These are phyloP conservation scores for Pristionchus fissidentatus DNA, from an alignment of 2,888 invertebrate species.

Conservation along the genomic window DNA sequence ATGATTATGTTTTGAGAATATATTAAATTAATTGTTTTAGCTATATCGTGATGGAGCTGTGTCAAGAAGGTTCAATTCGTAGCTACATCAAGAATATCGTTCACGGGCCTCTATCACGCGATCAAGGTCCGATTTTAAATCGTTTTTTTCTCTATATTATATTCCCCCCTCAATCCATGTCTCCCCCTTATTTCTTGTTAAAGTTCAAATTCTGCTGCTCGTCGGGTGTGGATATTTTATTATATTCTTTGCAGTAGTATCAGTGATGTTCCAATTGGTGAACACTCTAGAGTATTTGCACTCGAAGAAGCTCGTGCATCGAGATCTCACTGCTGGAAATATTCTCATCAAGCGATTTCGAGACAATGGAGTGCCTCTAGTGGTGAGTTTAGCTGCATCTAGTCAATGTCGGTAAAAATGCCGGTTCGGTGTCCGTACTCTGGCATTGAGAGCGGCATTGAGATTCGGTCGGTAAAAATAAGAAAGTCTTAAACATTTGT, in stretches of 20 bases:
- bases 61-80: conserved; percentile 41
- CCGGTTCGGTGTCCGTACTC: too few species aligned
- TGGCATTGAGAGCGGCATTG: too few species aligned
- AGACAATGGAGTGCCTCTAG: not conserved
- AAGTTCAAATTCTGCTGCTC: not conserved
- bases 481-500: too few species aligned
- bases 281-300: conserved; percentile 32
- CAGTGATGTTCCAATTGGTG: conserved; percentile 14
- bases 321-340: conserved; percentile 47
- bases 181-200: not conserved
- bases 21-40: too few species aligned
- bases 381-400: not conserved
- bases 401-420: too few species aligned
- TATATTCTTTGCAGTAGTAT: not conserved
- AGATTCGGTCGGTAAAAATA: too few species aligned
- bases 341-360: conserved; percentile 28
- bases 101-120: not conserved
- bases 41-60: conserved; percentile 45
- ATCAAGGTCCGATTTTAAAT: not conserved
- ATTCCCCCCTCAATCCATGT: too few species aligned
- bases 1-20: too few species aligned
- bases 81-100: not conserved
- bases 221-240: too few species aligned
- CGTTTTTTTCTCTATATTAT: not conserved
- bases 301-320: not conserved